Percentiles rank a stretch among this genome's conserved stretches.
These are phyloP conservation scores for Neoniphon sammara DNA, from an alignment of 2,797 vertebrate genomes.

Conservation along the genomic window DNA sequence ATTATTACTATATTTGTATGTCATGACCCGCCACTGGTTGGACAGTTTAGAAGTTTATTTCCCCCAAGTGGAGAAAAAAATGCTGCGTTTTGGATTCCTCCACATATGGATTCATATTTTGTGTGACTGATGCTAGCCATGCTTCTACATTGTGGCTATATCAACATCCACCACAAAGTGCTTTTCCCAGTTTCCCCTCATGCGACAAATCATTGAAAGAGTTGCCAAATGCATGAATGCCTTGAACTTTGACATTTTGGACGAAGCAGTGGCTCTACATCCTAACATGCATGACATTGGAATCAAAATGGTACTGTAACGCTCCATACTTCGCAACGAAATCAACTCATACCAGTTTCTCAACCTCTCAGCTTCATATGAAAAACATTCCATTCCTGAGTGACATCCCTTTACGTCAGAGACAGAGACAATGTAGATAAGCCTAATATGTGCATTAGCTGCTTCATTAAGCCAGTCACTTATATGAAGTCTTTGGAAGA, in stretches of 20 bases:
- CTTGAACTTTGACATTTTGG: constrained; percentile 84
- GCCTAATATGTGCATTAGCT: constrained; percentile 84
- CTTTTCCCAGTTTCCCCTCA: constrained; percentile 84
- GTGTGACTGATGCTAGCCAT: constrained; percentile 67
- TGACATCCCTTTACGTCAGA: constrained; percentile 84
- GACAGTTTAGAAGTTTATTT: constrained; percentile 62
- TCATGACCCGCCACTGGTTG: constrained; percentile 57
- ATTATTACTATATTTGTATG: constrained; percentile 75
- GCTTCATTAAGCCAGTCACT: constrained; percentile 81
- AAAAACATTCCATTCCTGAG: constrained; percentile 80
- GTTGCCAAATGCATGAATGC: constrained; percentile 94
- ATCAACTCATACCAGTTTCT: constrained; percentile 70
- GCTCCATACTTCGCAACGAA: constrained; percentile 69
- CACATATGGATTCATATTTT: constrained; percentile 46
- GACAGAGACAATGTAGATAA: constrained; percentile 69
- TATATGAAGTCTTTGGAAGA: constrained; percentile 78
- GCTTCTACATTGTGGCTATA: constrained; percentile 76
- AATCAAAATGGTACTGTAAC: constrained; percentile 72
- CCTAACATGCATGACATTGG: constrained; percentile 85
- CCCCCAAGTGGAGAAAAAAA: constrained; percentile 58
- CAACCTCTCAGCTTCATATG: constrained; percentile 68
- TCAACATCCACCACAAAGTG: constrained; percentile 82
- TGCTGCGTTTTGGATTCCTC: constrained; percentile 64
- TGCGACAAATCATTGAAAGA: constrained; percentile 80
- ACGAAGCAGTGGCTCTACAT: constrained; percentile 75